Base-by-base conservation (phyloP, 2,113 vertebrate genomes). In the Hydropotes inermis region DNA sequence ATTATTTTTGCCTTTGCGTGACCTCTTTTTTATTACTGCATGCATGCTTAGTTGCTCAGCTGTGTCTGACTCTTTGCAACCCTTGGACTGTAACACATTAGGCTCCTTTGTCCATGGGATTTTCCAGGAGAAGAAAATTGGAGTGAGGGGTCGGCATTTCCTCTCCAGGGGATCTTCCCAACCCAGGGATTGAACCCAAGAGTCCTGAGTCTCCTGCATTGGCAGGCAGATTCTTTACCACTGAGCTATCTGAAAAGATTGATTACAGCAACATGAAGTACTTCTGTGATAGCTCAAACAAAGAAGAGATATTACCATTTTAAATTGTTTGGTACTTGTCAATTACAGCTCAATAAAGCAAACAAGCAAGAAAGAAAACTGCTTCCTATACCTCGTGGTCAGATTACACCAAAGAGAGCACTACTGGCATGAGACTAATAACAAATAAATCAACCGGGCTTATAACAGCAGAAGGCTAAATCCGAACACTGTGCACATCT, bases 301-400 rank as follows among this genome's bases (percentile, higher is more conserved):
- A 36, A 93, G 74, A 87, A 47, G 7, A 97, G 43, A 85, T 4
- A 55, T 47, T 67, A 85, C 21, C 58, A 67, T 23, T 97, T 88
- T 67, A 96, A 76, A 86, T 0, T 64, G 64, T 58, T 89, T 86
- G n/a, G 30, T 70, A n/a, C 84, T 78, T 84, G 61, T 47, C 57
- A 19, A 95, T 76, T 60, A 89, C 47, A 85, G 64, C 43, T 82
- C 90, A 87, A 52, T 33, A 52, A 89, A 78, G 61, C 47, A 84
- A 83, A 78, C 33, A 87, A 55, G 45, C 45, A 89, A 76, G 25
- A 27, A 45, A 55, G 74, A 93, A 78, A 92, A 94, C 0, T 83
- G 67, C 28, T 91, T 91, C 78, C 85, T 86, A 47, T 70, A 87
- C 15, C 95, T 91, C 27, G 23, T 60, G 61, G 43, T 89, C 50